phyloP scores from a whole-genome alignment of 2,113 vertebrate genomes.

The Pantherophis guttatus region DNA sequence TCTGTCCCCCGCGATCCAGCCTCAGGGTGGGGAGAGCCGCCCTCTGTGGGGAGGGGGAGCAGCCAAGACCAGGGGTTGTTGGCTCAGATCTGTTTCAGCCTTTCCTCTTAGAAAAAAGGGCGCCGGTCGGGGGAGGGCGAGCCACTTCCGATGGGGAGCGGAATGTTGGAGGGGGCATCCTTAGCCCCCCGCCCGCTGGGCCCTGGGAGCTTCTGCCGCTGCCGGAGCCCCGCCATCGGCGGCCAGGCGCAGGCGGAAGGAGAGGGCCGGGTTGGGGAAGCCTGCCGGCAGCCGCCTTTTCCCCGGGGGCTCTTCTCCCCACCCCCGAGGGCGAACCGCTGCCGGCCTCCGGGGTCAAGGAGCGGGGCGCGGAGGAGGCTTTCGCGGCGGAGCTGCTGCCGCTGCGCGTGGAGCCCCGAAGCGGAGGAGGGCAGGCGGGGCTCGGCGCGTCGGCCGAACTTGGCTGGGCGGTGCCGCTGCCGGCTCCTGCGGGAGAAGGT shows the following conservation, averaged over 20 bases:
- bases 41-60: neutral
- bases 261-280: neutral
- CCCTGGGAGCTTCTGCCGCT: neutral
- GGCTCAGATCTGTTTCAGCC: neutral
- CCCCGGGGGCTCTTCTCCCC: neutral
- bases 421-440: neutral
- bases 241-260: neutral
- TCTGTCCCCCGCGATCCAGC: neutral
- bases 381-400: too few species aligned
- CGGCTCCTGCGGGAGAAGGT: neutral
- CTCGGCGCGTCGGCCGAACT: neutral
- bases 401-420: neutral
- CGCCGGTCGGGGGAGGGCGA: neutral
- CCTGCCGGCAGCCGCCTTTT: neutral
- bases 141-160: too few species aligned
- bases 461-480: neutral
- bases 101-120: neutral
- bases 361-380: neutral
- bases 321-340: neutral
- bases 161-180: neutral
- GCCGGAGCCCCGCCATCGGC: neutral
- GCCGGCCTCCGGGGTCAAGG: neutral
- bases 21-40: neutral
- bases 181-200: neutral
- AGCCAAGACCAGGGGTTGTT: neutral